Conservation (phyloP, 2,113 vertebrate species). For the Charina bottae region DNA sequence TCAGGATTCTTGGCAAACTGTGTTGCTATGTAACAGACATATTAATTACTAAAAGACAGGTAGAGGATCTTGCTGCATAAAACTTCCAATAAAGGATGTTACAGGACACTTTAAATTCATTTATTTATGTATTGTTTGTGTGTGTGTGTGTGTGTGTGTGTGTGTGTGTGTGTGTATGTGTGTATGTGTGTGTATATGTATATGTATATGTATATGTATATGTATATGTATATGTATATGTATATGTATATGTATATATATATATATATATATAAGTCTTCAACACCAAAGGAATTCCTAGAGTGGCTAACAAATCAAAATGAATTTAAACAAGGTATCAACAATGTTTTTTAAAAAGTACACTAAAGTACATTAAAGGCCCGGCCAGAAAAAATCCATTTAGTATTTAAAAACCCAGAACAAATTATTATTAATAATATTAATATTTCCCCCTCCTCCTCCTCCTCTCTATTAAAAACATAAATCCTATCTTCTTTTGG, state of each 20-base stretch:
- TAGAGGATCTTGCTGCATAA: constrained; percentile 21
- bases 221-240: no score
- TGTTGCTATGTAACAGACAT: constrained; percentile 33
- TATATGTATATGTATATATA: no score
- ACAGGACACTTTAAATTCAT: constrained; percentile 4
- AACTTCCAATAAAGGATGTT: constrained; percentile 18
- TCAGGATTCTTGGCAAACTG: constrained; percentile 7
- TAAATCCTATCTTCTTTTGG: neutral
- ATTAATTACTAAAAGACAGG: constrained; percentile 32
- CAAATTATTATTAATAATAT: no score
- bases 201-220: no score
- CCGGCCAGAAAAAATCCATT: no score
- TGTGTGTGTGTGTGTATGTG: no score
- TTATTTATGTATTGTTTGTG: neutral
- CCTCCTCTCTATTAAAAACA: neutral
- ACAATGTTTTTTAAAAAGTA: neutral
- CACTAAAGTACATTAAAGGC: neutral
- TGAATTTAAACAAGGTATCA: neutral
- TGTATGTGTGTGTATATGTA: no score
- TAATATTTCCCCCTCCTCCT: no score
- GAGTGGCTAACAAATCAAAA: neutral
- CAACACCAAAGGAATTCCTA: neutral
- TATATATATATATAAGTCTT: neutral
- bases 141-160: neutral
- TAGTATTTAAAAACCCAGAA: neutral